Percentiles rank a stretch among this genome's conserved stretches.
These are phyloP conservation scores for Ptiloglossa arizonensis DNA, from an alignment of 1,140 invertebrate genomes.

Conservation along the genomic window DNA sequence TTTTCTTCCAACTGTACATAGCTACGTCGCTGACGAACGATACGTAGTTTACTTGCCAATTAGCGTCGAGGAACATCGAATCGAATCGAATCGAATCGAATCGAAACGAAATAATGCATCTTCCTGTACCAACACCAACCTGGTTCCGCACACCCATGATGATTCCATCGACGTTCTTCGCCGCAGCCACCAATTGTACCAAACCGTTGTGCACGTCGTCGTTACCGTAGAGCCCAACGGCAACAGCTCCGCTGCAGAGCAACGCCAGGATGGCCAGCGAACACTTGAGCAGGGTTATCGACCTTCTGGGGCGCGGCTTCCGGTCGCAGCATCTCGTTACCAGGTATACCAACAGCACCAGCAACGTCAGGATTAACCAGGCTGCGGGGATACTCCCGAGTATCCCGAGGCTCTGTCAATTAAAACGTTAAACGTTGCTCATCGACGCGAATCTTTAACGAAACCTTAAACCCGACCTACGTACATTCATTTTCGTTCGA, in stretches of 20 bases:
- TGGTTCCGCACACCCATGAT: conserved; percentile 90
- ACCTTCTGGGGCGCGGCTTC: conserved; percentile 91
- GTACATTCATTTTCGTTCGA: background rate
- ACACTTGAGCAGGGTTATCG: conserved; percentile 92
- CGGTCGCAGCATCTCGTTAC: conserved; percentile 96
- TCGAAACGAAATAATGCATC: no score
- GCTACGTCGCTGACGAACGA: background rate
- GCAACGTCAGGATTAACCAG: conserved; percentile 93
- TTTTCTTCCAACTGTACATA: background rate
- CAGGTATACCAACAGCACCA: conserved; percentile 93
- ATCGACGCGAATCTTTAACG: background rate
- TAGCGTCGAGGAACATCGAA: no score
- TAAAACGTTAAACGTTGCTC: conserved; percentile 37
- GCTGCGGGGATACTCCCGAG: conserved; percentile 94
- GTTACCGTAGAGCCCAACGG: conserved; percentile 94
- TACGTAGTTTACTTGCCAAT: no score
- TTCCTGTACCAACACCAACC: conserved; percentile 82
- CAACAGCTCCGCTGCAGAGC: conserved; percentile 90
- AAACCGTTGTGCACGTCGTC: conserved; percentile 96
- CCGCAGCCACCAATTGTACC: conserved; percentile 89
- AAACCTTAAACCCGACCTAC: background rate
- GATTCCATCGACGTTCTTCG: conserved; percentile 89
- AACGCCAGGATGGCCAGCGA: conserved; percentile 92
- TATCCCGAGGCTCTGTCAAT: conserved; percentile 91
- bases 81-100: no score